Conservation (phyloP, 2,113 vertebrate genomes). For the Chascanopsetta lugubris region DNA sequence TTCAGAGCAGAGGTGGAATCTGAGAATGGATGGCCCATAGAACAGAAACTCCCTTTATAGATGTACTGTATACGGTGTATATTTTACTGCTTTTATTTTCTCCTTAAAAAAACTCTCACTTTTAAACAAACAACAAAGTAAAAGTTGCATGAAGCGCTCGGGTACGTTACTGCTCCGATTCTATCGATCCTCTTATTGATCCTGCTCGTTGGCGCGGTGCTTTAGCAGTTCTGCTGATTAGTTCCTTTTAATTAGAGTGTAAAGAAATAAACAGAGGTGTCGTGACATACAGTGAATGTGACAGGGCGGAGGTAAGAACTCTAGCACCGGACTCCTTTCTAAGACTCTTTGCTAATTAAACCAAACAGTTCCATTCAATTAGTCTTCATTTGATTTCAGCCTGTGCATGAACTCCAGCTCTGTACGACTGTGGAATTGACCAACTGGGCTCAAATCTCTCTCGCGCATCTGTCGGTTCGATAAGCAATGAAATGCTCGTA, state of each 20-base stretch:
- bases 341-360: background rate
- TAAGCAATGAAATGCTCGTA: background rate
- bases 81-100: background rate
- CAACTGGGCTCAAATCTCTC: background rate
- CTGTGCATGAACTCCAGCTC: background rate
- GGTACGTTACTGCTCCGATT: background rate
- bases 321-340: too few relatives aligned
- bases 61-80: background rate
- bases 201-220: background rate
- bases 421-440: background rate
- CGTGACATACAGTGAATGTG: background rate
- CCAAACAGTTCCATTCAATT: background rate
- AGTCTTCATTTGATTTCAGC: background rate
- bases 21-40: background rate
- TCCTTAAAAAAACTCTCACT: background rate
- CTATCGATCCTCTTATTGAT: conserved; percentile 19
- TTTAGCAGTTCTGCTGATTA: conserved; percentile 10
- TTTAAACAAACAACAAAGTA: background rate
- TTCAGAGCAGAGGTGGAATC: background rate
- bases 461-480: background rate
- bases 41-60: background rate
- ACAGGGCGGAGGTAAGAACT: background rate
- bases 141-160: background rate
- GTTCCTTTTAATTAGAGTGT: conserved; percentile 21
- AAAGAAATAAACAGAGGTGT: background rate